phyloP scores from a whole-genome alignment of 1,140 invertebrate genomes.

The Drosophila navojoa region DNA sequence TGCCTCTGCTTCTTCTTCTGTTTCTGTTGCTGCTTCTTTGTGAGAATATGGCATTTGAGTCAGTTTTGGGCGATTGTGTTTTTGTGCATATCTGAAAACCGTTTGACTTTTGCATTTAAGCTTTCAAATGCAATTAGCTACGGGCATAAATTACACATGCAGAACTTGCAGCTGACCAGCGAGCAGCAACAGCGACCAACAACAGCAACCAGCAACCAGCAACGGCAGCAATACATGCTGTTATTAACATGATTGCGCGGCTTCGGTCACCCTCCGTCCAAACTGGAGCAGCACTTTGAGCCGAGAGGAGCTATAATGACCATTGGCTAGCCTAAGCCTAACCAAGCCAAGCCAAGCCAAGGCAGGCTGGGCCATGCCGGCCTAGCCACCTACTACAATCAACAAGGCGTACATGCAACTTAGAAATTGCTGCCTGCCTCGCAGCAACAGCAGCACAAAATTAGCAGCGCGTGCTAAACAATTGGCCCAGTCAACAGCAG shows the following conservation, averaged over 20 bases:
- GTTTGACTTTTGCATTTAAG: slow-evolving; percentile 81
- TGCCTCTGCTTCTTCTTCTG: slow-evolving; percentile 17
- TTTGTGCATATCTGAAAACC: slow-evolving; percentile 73
- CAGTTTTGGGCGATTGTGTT: slow-evolving; percentile 49
- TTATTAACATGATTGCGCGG: slow-evolving; percentile 77
- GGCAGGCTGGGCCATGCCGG: neutral
- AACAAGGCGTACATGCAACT: slow-evolving; percentile 81
- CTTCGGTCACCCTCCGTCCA: slow-evolving; percentile 46
- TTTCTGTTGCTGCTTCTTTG: slow-evolving; percentile 38
- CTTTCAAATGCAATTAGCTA: slow-evolving; percentile 79
- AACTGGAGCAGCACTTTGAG: slow-evolving; percentile 25
- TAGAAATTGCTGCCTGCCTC: slow-evolving; percentile 68
- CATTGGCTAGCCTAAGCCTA: slow-evolving; percentile 19
- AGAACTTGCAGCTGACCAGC: slow-evolving; percentile 44
- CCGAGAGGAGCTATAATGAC: slow-evolving; percentile 37
- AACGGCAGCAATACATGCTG: slow-evolving; percentile 45
- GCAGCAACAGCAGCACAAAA: slow-evolving; percentile 64
- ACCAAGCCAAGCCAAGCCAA: neutral
- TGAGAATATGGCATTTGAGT: slow-evolving; percentile 41
- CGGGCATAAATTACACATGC: slow-evolving; percentile 71
- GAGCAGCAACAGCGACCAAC: slow-evolving; percentile 25
- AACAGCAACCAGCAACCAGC: slow-evolving; percentile 5
- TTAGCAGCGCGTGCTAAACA: slow-evolving; percentile 82
- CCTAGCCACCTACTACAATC: slow-evolving; percentile 77
- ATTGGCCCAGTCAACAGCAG: slow-evolving; percentile 57